These are phyloP conservation scores for Amphibalanus amphitrite DNA, from an alignment of 1,140 invertebrate species.

Conservation along the genomic window DNA sequence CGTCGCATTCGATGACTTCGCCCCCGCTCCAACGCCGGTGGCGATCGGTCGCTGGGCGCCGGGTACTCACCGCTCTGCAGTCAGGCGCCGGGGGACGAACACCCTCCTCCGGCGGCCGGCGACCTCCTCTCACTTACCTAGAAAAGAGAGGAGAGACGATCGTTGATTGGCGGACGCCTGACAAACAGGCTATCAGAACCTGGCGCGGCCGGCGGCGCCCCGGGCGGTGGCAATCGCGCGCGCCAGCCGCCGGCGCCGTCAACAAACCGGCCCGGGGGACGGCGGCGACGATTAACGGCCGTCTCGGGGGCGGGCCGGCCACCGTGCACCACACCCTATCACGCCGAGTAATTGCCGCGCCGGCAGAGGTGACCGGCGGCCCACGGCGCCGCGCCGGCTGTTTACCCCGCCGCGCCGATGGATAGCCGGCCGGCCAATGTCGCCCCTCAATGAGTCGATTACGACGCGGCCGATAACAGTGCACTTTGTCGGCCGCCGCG, in stretches of 20 bases:
- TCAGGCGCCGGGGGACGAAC: no score
- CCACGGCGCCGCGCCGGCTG: background rate
- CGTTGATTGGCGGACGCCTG: background rate
- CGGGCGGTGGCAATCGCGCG: background rate
- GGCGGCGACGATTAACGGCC: background rate
- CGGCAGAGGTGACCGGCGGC: no score
- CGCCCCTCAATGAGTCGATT: background rate
- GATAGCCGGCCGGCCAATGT: background rate
- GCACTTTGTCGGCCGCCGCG: background rate
- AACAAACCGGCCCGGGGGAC: background rate
- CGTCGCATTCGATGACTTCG: no score
- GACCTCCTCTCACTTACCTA: background rate
- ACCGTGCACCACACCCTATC: background rate
- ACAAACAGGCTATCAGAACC: background rate
- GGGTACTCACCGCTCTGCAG: background rate
- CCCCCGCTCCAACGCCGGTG: no score
- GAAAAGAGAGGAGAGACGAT: background rate
- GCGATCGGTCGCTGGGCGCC: no score
- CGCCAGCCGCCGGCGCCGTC: background rate
- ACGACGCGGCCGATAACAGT: background rate
- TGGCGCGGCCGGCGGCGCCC: background rate
- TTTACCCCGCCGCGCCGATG: background rate
- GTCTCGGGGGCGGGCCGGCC: background rate
- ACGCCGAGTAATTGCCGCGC: background rate
- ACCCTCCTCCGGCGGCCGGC: background rate